Evolutionary conservation across 1,140 invertebrate species (phyloP).

Genomic region (Adelges cooleyi): DNA sequence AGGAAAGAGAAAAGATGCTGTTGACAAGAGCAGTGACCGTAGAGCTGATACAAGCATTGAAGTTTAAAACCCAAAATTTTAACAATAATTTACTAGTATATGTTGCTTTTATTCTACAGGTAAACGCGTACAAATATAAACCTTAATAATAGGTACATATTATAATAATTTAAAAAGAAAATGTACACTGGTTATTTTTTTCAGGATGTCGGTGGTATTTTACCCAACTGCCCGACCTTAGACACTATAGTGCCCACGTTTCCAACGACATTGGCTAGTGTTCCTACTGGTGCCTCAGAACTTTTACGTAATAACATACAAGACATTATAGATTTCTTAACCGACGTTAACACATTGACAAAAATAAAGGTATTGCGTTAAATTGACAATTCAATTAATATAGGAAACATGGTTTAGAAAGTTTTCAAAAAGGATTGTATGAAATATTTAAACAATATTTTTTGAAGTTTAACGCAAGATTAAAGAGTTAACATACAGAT

Average conservation of each 20-base stretch:
- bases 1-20: slow-evolving; percentile 87
- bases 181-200: slow-evolving; percentile 27
- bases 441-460: too few relatives aligned
- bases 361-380: slow-evolving; percentile 96
- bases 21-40: slow-evolving; percentile 81
- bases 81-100: slow-evolving; percentile 89
- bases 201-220: slow-evolving; percentile 66
- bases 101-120: slow-evolving; percentile 75
- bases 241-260: slow-evolving; percentile 36
- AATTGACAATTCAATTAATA: too few relatives aligned
- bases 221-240: slow-evolving; percentile 51
- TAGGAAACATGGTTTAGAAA: too few relatives aligned
- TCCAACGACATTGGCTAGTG: slow-evolving; percentile 38
- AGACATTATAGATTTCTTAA: slow-evolving; percentile 91
- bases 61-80: slow-evolving; percentile 86
- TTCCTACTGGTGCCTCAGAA: slow-evolving; percentile 80
- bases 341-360: slow-evolving; percentile 89
- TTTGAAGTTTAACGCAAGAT: too few relatives aligned
- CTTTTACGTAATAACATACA: slow-evolving; percentile 81
- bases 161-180: slow-evolving; percentile 21
- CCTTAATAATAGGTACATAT: background rate
- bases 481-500: too few relatives aligned
- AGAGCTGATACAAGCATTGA: slow-evolving; percentile 87
- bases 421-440: too few relatives aligned
- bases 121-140: slow-evolving; percentile 36